Percentiles rank a stretch among this genome's conserved stretches.
Evolutionary conservation across 2,888 invertebrate species (phyloP).

Genomic region (Aproaerema taeniolella): DNA sequence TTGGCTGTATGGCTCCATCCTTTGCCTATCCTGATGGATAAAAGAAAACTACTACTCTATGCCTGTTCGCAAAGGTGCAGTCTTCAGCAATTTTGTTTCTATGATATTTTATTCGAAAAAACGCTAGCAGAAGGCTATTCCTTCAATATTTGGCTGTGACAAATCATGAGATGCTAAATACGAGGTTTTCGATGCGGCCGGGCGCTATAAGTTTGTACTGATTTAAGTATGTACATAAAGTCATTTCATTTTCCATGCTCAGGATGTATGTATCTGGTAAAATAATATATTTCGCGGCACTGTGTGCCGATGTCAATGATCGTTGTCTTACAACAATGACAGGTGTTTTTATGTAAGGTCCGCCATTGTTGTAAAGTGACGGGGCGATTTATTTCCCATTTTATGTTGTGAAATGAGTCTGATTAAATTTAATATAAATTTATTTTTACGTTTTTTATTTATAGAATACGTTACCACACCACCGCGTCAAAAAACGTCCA

Average conservation of each 20-base stretch:
- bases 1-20: no score
- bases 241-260: conserved; percentile 24
- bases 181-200: conserved; percentile 51
- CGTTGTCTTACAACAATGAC: conserved; percentile 46
- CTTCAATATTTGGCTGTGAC: no score
- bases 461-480: no score
- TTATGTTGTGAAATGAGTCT: conserved; percentile 73
- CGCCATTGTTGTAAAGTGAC: conserved; percentile 49
- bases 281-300: conserved; percentile 38
- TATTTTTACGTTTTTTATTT: conserved; percentile 32
- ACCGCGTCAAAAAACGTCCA: no score
- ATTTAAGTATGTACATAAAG: conserved; percentile 19
- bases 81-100: no score
- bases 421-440: conserved; percentile 67
- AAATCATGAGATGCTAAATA: no score
- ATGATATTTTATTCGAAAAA: no score
- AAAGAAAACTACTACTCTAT: no score
- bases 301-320: conserved; percentile 40
- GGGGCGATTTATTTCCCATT: conserved; percentile 54
- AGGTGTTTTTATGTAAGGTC: conserved; percentile 41
- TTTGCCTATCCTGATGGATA: no score
- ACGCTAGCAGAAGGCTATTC: no score
- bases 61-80: no score
- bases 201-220: conserved; percentile 37
- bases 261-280: conserved; percentile 32